Percentiles rank a stretch among this genome's conserved stretches.
Conservation (phyloP, 2,888 invertebrate species). For the Dendrolimus houi region DNA sequence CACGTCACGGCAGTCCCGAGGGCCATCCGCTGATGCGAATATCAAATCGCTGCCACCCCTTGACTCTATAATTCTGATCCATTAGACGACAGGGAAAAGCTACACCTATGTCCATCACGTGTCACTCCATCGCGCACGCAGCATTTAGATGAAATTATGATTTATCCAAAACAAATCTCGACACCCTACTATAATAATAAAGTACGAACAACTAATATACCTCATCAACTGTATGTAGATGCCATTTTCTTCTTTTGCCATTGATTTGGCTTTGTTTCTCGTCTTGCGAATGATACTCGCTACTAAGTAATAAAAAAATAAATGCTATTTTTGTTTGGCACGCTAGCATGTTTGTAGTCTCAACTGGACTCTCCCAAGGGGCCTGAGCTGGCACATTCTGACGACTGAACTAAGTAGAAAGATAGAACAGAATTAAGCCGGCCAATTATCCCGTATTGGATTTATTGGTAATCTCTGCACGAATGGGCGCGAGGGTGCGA, state of each 20-base stretch:
- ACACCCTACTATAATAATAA: neutral
- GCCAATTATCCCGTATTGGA: slow-evolving; percentile 77
- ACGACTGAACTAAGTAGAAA: slow-evolving; percentile 77
- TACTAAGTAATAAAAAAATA: slow-evolving; percentile 37
- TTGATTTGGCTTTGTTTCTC: slow-evolving; percentile 33
- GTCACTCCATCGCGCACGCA: slow-evolving; percentile 24
- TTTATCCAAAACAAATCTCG: slow-evolving; percentile 1
- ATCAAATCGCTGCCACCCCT: slow-evolving; percentile 69
- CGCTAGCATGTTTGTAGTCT: slow-evolving; percentile 49
- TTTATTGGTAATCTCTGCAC: slow-evolving; percentile 77
- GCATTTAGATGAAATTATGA: slow-evolving; percentile 5
- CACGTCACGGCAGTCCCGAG: slow-evolving; percentile 56
- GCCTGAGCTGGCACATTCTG: slow-evolving; percentile 74
- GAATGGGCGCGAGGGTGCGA: slow-evolving; percentile 76
- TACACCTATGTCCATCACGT: slow-evolving; percentile 47
- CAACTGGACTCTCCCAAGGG: slow-evolving; percentile 69
- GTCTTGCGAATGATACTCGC: slow-evolving; percentile 36
- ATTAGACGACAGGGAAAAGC: slow-evolving; percentile 52
- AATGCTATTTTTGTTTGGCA: slow-evolving; percentile 52
- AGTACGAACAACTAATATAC: slow-evolving; percentile 30
- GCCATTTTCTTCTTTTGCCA: slow-evolving; percentile 54
- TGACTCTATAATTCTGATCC: slow-evolving; percentile 60
- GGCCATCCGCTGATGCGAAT: slow-evolving; percentile 60
- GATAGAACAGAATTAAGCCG: slow-evolving; percentile 77
- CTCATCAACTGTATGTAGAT: slow-evolving; percentile 40